Percentiles rank a stretch among this genome's conserved stretches.
phyloP scores from a whole-genome alignment of 2,113 vertebrate genomes.

The Apteryx owenii region DNA sequence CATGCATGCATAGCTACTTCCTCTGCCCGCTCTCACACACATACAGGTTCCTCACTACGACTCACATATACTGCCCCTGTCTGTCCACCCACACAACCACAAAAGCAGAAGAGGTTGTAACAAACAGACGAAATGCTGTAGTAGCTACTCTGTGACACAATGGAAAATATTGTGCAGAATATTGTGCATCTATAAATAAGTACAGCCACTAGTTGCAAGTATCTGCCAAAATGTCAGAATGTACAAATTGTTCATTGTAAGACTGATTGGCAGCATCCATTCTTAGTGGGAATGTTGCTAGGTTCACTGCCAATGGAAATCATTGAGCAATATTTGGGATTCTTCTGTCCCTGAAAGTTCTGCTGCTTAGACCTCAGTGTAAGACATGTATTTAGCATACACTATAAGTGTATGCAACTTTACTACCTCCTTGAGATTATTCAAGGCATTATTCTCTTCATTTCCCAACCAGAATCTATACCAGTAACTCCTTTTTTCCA shows the following conservation, averaged over 20 bases:
- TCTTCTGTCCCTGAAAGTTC: neutral
- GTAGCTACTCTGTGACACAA: neutral
- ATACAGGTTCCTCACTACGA: rapidly evolving
- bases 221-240: rapidly evolving
- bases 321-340: rapidly evolving
- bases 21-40: neutral
- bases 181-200: rapidly evolving
- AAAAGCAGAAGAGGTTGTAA: constrained; percentile 61
- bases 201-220: neutral
- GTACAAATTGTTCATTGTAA: neutral
- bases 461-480: neutral
- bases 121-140: neutral
- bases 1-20: neutral
- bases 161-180: neutral
- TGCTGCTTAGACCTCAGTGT: neutral
- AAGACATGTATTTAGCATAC: neutral
- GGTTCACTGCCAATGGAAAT: neutral
- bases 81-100: constrained; percentile 47
- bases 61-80: neutral
- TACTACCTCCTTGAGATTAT: neutral
- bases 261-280: neutral
- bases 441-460: neutral
- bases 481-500: neutral
- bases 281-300: neutral
- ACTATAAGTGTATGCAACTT: neutral